Evolutionary conservation across 1,140 invertebrate genomes (phyloP).

Genomic region (Metopolophium dirhodum): DNA sequence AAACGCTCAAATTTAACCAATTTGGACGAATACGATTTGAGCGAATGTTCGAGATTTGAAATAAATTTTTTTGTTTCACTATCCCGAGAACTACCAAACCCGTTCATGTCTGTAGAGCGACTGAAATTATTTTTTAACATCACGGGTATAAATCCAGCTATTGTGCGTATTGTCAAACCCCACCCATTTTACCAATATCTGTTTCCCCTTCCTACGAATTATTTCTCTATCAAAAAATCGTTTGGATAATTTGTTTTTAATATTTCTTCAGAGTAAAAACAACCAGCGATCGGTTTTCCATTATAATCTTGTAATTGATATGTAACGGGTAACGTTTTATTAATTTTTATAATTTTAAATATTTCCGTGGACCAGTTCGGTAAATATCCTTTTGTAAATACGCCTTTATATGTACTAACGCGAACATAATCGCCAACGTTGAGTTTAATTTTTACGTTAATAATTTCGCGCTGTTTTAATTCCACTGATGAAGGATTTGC

Average conservation of each 20-base stretch:
- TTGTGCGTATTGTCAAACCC: too few species aligned
- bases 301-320: neutral
- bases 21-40: too few species aligned
- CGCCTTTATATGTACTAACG: neutral
- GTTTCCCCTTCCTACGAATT: neutral
- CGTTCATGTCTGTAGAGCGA: too few species aligned
- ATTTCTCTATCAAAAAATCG: neutral
- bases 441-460: neutral
- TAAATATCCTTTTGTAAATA: constrained; percentile 3
- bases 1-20: too few species aligned
- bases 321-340: neutral
- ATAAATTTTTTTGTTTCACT: too few species aligned
- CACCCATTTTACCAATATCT: neutral
- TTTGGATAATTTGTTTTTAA: neutral
- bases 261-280: neutral
- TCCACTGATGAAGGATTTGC: neutral
- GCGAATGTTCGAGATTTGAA: too few species aligned
- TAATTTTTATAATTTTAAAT: neutral
- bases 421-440: too few species aligned
- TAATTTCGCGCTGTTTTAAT: neutral
- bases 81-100: too few species aligned
- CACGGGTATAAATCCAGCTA: too few species aligned
- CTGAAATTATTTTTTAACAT: too few species aligned
- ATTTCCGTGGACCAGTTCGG: neutral
- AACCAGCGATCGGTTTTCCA: neutral